Base-by-base conservation (phyloP, 2,797 vertebrate species). In the Synanceia verrucosa region DNA sequence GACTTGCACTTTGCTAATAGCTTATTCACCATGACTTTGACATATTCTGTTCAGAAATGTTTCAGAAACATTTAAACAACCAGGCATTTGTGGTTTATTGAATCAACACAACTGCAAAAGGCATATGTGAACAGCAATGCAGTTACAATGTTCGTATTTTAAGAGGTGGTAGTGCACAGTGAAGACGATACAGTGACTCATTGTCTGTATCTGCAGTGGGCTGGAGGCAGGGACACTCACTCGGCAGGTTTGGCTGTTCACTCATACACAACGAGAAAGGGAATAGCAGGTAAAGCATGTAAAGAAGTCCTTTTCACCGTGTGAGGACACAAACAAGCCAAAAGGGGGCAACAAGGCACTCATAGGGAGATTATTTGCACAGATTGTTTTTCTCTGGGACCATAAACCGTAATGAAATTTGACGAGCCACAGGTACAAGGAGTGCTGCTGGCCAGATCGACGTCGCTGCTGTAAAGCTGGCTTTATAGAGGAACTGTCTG, bases 401-500 rank as follows among this genome's bases (percentile, higher is more conserved):
- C 31, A 48, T 70, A 75, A 79, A 82, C 11, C 3, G 16, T 23
- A 44, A 58, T 78, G 43, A 68, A 55, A 62, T 70, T 44, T 78
- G 73, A 82, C 1, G 11, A 65, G 6, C 29, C 26, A 4, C 59
- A 28, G 41, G 53, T 59, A 33, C 29, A 6, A 16, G 44, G 53
- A 21, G 47, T 11, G 52, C 65, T 19, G 55, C 60, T 12, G 64
- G 41, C 70, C 47, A 58, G 18, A 37, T 46, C 9, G 6, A 63
- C n/a, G 1, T 47, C 29, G 23, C 31, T 23, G 26, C 59, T 48
- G 26, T 77, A 46, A 70, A 78, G 31, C 57, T 10, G 67, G n/a
- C 39, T 69, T 65, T 62, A 66, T 26, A 31, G 63, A 43, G n/a
- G 23, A 63, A 73, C 59, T 24, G 50, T 44, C 43, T 16, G 23